Conservation (phyloP, 2,888 invertebrate genomes). For the Apamea monoglypha region DNA sequence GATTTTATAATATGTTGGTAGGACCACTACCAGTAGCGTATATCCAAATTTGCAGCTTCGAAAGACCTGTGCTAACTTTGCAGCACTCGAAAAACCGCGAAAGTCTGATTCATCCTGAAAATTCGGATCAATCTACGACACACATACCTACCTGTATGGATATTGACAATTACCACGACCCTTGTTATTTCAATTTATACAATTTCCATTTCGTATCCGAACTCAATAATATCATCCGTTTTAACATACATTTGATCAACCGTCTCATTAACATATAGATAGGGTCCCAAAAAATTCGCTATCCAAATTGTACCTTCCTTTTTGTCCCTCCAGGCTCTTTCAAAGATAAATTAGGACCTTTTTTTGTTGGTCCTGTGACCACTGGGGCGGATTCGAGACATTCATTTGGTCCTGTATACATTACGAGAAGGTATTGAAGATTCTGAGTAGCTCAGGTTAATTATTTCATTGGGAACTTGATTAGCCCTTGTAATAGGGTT, state of each 20-base stretch:
- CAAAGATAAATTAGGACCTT: slow-evolving; percentile 79
- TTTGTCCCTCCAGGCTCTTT: slow-evolving; percentile 75
- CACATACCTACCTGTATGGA: slow-evolving; percentile 17
- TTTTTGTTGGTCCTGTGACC: slow-evolving; percentile 75
- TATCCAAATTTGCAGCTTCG: no score
- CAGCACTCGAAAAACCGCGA: no score
- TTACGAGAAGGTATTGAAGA: slow-evolving; percentile 71
- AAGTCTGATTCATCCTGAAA: no score
- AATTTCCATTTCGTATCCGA: slow-evolving; percentile 68
- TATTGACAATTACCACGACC: slow-evolving; percentile 70
- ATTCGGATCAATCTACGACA: background rate
- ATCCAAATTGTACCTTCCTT: slow-evolving; percentile 78
- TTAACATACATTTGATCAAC: slow-evolving; percentile 83
- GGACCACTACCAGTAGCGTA: no score
- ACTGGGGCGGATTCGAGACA: slow-evolving; percentile 72
- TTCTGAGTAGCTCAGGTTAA: slow-evolving; percentile 71
- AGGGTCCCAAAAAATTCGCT: slow-evolving; percentile 76
- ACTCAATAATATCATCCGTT: slow-evolving; percentile 77
- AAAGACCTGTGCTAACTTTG: no score
- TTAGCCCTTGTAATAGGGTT: slow-evolving; percentile 60
- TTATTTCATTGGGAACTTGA: slow-evolving; percentile 72
- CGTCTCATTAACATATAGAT: slow-evolving; percentile 83
- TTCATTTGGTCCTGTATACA: slow-evolving; percentile 75
- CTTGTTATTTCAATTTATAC: slow-evolving; percentile 78
- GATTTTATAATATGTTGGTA: no score